Percentiles rank a stretch among this genome's conserved stretches.
Evolutionary conservation across 1,140 invertebrate species (phyloP).

Genomic region (Parapsyche elsis): DNA sequence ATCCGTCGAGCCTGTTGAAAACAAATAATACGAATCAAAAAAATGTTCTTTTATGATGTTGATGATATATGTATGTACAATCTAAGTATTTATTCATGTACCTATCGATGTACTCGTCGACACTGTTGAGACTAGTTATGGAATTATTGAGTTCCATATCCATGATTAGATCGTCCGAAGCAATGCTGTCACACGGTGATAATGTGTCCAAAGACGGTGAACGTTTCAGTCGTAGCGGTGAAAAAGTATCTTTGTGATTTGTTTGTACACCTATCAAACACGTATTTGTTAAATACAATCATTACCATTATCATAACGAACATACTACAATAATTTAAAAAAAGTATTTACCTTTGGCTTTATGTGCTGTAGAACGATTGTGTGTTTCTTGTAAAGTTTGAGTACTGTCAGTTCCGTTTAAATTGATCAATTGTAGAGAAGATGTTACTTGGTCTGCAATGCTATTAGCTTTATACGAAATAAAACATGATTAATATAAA

Average conservation of each 20-base stretch:
- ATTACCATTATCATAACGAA: neutral
- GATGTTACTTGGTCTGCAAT: slow-evolving; percentile 53
- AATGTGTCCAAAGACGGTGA: slow-evolving; percentile 79
- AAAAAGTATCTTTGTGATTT: slow-evolving; percentile 6
- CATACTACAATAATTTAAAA: slow-evolving; percentile 26
- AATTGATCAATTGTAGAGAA: slow-evolving; percentile 52
- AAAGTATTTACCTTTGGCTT: slow-evolving; percentile 46
- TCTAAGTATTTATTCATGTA: slow-evolving; percentile 61
- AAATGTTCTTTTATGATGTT: neutral
- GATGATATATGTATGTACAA: neutral
- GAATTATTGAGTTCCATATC: slow-evolving; percentile 77
- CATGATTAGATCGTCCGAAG: slow-evolving; percentile 86
- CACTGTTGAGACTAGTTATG: slow-evolving; percentile 73
- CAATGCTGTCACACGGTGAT: slow-evolving; percentile 81
- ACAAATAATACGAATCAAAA: neutral
- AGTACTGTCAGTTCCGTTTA: slow-evolving; percentile 51
- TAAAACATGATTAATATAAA: too few relatives aligned
- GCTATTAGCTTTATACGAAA: slow-evolving; percentile 48
- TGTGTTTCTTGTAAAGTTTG: slow-evolving; percentile 48
- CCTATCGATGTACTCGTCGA: slow-evolving; percentile 77
- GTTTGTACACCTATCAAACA: slow-evolving; percentile 13
- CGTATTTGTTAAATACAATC: neutral
- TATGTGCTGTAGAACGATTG: slow-evolving; percentile 40
- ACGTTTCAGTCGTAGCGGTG: slow-evolving; percentile 63
- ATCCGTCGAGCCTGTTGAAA: slow-evolving; percentile 63